Evolutionary conservation across 2,888 invertebrate species (phyloP).

Genomic region (Danaus chrysippus): DNA sequence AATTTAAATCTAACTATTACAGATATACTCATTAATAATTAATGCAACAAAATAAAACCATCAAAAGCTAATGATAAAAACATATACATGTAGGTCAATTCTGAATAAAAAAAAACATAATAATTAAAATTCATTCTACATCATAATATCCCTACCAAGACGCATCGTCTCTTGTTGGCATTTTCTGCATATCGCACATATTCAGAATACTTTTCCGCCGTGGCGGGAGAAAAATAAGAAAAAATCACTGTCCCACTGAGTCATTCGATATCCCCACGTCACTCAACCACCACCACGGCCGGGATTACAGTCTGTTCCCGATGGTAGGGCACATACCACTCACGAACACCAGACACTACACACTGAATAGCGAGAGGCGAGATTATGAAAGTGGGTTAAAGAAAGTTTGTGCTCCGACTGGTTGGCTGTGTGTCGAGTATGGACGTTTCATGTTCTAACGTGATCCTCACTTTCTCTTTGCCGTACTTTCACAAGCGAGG

Average conservation of each 20-base stretch:
- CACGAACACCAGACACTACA: constrained; percentile 62
- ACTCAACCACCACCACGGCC: constrained; percentile 65
- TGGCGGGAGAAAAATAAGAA: constrained; percentile 54
- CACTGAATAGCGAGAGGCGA: constrained; percentile 72
- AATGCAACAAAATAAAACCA: too few species aligned
- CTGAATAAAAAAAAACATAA: neutral
- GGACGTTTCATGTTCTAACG: constrained; percentile 54
- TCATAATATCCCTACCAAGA: constrained; percentile 59
- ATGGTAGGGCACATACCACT: constrained; percentile 75
- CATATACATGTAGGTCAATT: neutral
- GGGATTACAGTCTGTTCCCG: constrained; percentile 65
- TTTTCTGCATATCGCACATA: constrained; percentile 76
- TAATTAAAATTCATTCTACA: constrained; percentile 15
- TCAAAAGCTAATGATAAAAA: too few species aligned
- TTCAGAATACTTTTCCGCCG: constrained; percentile 42
- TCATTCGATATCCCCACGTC: constrained; percentile 65
- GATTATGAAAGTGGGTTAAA: constrained; percentile 77
- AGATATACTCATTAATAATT: too few species aligned
- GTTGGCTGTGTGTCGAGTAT: constrained; percentile 48
- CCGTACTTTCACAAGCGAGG: constrained; percentile 75
- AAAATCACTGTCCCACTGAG: constrained; percentile 61
- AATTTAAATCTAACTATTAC: too few species aligned
- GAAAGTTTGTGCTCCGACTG: constrained; percentile 72
- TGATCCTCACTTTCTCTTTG: constrained; percentile 76
- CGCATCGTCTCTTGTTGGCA: constrained; percentile 67